Conservation (phyloP, 2,797 vertebrate genomes). For the Pogoniulus pusillus region DNA sequence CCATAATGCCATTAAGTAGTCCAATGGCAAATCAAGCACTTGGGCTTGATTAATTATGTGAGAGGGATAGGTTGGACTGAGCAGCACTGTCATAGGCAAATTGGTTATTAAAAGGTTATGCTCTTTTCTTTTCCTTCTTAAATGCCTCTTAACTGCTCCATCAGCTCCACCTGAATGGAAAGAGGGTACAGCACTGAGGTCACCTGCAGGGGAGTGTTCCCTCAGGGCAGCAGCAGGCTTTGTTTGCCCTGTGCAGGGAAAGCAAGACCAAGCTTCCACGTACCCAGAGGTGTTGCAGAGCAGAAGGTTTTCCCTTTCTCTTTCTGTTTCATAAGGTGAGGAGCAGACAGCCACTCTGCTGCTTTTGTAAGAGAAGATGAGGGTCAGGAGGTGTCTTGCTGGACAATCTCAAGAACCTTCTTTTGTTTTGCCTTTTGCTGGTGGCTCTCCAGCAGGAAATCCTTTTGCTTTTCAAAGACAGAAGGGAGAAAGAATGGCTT, state of each 20-base stretch:
- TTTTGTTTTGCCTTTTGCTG: background rate
- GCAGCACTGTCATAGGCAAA: background rate
- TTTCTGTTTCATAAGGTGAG: background rate
- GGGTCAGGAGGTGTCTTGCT: background rate
- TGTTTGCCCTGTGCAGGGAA: background rate
- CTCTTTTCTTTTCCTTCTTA: conserved; percentile 13
- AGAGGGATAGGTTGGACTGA: background rate
- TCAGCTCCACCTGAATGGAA: background rate
- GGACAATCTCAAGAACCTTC: background rate
- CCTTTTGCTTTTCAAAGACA: background rate
- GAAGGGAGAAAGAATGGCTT: background rate
- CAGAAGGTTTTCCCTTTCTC: background rate
- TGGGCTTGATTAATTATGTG: conserved; percentile 42
- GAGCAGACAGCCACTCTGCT: background rate
- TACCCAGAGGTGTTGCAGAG: background rate
- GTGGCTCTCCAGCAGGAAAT: background rate
- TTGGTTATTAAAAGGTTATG: conserved; percentile 11
- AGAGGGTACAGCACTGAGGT: background rate
- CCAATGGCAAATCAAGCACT: background rate
- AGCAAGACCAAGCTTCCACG: background rate
- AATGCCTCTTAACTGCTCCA: background rate
- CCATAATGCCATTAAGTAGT: conserved; percentile 28
- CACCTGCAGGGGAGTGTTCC: background rate
- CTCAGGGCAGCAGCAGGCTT: background rate
- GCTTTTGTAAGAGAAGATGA: background rate